Evolutionary conservation across 1,140 invertebrate species (phyloP), one percentile per base, ranked within the genome.

Genomic region (Drosophila erecta): DNA sequence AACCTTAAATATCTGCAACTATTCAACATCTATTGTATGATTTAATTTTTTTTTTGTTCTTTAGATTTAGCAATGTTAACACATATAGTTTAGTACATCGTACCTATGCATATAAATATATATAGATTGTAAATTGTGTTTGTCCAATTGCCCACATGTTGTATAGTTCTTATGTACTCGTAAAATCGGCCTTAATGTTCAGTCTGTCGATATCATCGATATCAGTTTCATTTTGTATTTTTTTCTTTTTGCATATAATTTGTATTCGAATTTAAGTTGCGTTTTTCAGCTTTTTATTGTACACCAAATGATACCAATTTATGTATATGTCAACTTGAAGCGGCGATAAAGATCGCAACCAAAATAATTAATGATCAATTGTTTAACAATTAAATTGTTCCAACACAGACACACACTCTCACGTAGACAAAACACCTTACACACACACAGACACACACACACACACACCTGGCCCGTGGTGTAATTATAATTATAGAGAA

Each of bases 261-360:
- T 44, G n/a, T 17, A 54, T 41, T 46, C 40, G 49, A 51, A 56
- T 62, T 50, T 40, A 43, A 51, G 54, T 58, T 51, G 43, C 38
- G 49, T 49, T 78, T 54, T 61, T 61, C 24, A 69, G 38, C 43
- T 62, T 53, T 49, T 46, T 37, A 71, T 47, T 71, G 35, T 53
- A 40, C 59, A 66, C 67, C 60, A 78, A 77, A 73, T 77, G 65
- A 76, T 61, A 53, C 20, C 49, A 66, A 67, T 74, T 60, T 54
- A 53, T 59, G 50, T 20, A 51, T 30, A 49, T 20, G 41, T 20
- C 27, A 47, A 60, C 40, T 41, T 47, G 46, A 53, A n/a, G n/a
- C 24, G 33, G 35, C 35, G 37, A 24, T 8, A 4, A 4, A 38
- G 33, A 58, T 57, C 27, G 43, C 56, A 58, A 46, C 55, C 55